These are phyloP conservation scores for Cryptotermes secundus DNA, from an alignment of 1,140 invertebrate species.

Conservation along the genomic window DNA sequence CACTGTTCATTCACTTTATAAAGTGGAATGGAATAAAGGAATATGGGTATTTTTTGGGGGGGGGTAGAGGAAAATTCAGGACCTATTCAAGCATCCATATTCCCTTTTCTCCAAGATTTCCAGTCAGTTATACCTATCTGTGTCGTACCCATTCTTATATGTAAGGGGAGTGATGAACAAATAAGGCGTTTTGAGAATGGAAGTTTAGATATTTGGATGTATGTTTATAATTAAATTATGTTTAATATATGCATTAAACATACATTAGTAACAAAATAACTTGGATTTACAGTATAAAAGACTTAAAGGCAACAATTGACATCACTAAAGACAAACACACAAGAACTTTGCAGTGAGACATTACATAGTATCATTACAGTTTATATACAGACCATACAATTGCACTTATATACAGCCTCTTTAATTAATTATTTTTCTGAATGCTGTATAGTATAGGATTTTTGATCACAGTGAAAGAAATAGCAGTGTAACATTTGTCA, in stretches of 20 bases:
- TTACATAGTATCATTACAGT: neutral
- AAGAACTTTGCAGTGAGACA: neutral
- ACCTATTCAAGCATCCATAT: too few relatives aligned
- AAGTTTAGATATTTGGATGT: neutral
- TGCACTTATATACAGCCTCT: neutral
- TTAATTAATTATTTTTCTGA: neutral
- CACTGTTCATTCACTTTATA: too few relatives aligned
- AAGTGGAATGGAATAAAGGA: too few relatives aligned
- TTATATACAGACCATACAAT: neutral
- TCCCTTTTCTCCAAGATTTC: neutral
- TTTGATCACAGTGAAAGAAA: neutral
- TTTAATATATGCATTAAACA: constrained; percentile 18
- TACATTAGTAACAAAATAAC: constrained; percentile 20
- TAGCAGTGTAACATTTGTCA: neutral
- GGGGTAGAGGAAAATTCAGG: too few relatives aligned
- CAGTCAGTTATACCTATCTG: too few relatives aligned
- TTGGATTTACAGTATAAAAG: constrained; percentile 18
- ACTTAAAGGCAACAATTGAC: constrained; percentile 12
- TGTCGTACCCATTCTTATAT: neutral
- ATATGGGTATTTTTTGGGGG: too few relatives aligned
- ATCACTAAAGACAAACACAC: neutral
- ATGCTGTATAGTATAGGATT: neutral
- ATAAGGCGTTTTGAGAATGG: neutral
- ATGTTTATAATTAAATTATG: constrained; percentile 20
- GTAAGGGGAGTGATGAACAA: neutral